These are phyloP conservation scores for Rousettus leschenaultii DNA, from an alignment of 2,113 vertebrate species.

Conservation along the genomic window DNA sequence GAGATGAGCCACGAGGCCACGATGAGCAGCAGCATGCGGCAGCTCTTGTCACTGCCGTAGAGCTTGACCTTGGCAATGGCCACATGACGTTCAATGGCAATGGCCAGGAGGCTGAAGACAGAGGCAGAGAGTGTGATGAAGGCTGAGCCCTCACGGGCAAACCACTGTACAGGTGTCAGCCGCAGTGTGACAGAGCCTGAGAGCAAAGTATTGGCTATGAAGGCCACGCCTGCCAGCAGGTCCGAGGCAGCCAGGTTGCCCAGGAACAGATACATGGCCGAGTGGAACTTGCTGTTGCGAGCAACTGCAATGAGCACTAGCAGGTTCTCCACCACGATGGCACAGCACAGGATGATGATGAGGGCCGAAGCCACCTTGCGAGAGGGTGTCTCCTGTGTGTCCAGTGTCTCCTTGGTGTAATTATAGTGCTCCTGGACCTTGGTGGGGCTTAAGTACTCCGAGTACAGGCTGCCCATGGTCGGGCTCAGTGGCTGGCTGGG, in stretches of 20 bases:
- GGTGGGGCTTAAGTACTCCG: conserved; percentile 87
- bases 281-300: conserved; percentile 95
- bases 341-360: conserved; percentile 88
- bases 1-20: conserved; percentile 94
- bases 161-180: conserved; percentile 92
- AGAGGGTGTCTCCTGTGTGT: conserved; percentile 19
- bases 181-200: conserved; percentile 88
- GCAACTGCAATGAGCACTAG: conserved; percentile 91
- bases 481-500: conserved; percentile 57
- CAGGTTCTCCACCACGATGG: conserved; percentile 95
- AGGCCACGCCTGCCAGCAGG: conserved; percentile 91
- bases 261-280: conserved; percentile 97
- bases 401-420: conserved; percentile 81
- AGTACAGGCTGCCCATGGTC: conserved; percentile 90
- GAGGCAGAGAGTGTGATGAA: conserved; percentile 95
- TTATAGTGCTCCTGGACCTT: conserved; percentile 89
- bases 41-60: conserved; percentile 89
- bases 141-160: conserved; percentile 93
- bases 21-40: conserved; percentile 95
- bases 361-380: conserved; percentile 77
- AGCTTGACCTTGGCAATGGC: conserved; percentile 95
- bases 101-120: conserved; percentile 94
- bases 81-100: conserved; percentile 95
- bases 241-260: conserved; percentile 96
- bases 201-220: conserved; percentile 91